Evolutionary conservation across 2,113 vertebrate genomes (phyloP).

Genomic region (Macrotus californicus): DNA sequence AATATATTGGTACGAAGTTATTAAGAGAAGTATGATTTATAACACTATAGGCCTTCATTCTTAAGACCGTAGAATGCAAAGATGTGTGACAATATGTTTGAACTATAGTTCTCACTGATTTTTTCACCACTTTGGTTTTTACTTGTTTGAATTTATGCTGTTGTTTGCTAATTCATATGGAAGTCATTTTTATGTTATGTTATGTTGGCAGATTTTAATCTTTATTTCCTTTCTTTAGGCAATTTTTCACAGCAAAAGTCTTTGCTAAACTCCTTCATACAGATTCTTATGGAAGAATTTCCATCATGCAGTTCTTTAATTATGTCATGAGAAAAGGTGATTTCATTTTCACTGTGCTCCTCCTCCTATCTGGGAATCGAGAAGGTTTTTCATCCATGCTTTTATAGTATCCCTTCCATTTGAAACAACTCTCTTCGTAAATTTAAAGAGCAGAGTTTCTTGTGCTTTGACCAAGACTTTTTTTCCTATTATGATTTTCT

Average conservation of each 20-base stretch:
- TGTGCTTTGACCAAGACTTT: conserved; percentile 24
- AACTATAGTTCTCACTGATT: conserved; percentile 28
- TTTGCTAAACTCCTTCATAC: conserved; percentile 95
- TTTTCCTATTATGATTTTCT: background rate
- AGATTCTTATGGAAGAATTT: conserved; percentile 95
- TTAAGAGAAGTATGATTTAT: conserved; percentile 28
- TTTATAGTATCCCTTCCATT: background rate
- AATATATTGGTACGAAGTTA: conserved; percentile 20
- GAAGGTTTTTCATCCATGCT: background rate
- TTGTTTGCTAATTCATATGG: conserved; percentile 9
- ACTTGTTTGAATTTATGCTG: conserved; percentile 22
- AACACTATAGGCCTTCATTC: background rate
- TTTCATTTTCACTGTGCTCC: conserved; percentile 16
- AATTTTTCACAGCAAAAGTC: conserved; percentile 95
- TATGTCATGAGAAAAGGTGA: conserved; percentile 99
- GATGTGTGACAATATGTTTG: conserved; percentile 19
- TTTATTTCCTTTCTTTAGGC: conserved; percentile 79
- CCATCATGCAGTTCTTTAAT: conserved; percentile 99
- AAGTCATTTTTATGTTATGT: conserved; percentile 27
- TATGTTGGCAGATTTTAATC: conserved; percentile 43
- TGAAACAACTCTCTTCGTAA: background rate
- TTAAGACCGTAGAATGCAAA: background rate
- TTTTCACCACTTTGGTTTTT: background rate
- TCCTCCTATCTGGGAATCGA: conserved; percentile 10
- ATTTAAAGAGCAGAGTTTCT: background rate